Percentiles rank a stretch among this genome's conserved stretches.
Conservation (phyloP, 2,797 vertebrate species). For the Macrochelys suwanniensis region DNA sequence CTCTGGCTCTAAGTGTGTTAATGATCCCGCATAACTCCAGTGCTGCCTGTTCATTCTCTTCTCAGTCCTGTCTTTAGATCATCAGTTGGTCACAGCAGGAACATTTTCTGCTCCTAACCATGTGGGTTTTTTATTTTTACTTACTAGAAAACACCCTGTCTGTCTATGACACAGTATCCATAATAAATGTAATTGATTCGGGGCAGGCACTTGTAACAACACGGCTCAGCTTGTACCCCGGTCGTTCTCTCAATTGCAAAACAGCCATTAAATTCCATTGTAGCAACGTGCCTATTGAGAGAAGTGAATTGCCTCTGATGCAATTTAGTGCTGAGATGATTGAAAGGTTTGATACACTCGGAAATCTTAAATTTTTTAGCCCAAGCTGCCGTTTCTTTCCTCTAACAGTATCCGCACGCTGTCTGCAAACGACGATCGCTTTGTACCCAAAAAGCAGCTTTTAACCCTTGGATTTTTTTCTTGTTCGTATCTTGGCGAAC, state of each 20-base stretch:
- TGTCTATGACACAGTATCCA: neutral
- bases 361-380: neutral
- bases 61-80: neutral
- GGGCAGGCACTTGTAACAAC: neutral
- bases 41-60: neutral
- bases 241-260: neutral
- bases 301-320: neutral
- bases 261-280: neutral
- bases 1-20: neutral
- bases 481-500: neutral
- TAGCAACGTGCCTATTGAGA: neutral
- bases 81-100: neutral
- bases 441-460: neutral
- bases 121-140: neutral
- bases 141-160: neutral
- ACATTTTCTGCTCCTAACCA: neutral
- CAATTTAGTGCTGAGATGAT: neutral
- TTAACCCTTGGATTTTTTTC: neutral
- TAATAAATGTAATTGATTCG: neutral
- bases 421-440: neutral
- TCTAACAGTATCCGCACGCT: neutral
- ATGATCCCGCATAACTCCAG: too few relatives aligned
- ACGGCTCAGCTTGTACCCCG: neutral
- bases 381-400: neutral
- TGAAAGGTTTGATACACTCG: neutral